phyloP scores from a whole-genome alignment of 1,140 invertebrate species.

The Aporrectodea caliginosa region DNA sequence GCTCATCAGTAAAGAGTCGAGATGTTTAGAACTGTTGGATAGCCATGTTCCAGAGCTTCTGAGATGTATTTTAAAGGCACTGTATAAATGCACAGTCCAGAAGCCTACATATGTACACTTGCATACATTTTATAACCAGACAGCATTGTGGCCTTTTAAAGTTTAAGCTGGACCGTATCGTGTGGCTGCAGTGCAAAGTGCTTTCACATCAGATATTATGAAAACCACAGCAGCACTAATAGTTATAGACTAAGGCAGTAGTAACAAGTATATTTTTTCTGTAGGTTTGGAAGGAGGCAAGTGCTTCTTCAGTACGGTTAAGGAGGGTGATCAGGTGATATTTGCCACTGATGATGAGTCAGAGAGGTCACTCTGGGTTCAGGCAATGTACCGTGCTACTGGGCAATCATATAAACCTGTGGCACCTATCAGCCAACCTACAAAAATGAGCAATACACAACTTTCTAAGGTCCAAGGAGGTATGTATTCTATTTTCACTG shows the following conservation, averaged over 20 bases:
- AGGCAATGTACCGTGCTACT: conserved; percentile 93
- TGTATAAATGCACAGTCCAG: neutral
- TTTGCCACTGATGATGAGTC: conserved; percentile 98
- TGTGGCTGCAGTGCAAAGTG: no score
- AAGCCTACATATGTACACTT: no score
- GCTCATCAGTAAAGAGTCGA: no score
- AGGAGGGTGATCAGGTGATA: conserved; percentile 94
- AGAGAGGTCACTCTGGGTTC: conserved; percentile 95
- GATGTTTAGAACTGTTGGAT: no score
- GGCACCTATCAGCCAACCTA: conserved; percentile 5
- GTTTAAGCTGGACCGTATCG: no score
- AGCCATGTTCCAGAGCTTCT: no score
- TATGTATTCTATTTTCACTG: no score
- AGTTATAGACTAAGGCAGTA: no score
- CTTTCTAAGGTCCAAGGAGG: conserved; percentile 83
- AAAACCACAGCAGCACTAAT: no score
- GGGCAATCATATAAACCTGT: conserved; percentile 95
- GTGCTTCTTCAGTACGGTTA: conserved; percentile 92
- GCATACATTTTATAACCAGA: neutral
- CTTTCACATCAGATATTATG: no score
- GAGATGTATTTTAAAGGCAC: neutral
- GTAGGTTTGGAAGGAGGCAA: conserved; percentile 36
- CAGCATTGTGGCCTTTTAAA: no score
- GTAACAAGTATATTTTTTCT: no score
- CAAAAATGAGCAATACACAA: conserved; percentile 48